Evolutionary conservation across 2,797 vertebrate genomes (phyloP).

Genomic region (Neomorphus geoffroyi): DNA sequence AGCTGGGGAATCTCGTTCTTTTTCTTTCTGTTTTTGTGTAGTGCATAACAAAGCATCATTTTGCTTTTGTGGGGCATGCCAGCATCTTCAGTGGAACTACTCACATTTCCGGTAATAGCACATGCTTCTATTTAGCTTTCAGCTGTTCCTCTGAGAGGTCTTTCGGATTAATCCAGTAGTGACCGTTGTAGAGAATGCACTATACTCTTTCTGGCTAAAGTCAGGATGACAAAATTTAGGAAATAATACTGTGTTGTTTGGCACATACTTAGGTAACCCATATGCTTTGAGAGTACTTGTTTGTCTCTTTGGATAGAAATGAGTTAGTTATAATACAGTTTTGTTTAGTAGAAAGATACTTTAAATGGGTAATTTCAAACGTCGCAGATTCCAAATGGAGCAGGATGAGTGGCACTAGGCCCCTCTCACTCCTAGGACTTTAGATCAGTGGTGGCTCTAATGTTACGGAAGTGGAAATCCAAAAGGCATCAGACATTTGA

Average conservation of each 20-base stretch:
- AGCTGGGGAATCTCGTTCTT: not conserved
- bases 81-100: not conserved
- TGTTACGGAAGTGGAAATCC: not conserved
- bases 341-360: not conserved
- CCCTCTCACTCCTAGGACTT: not conserved
- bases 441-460: not conserved
- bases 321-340: not conserved
- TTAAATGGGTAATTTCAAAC: not conserved
- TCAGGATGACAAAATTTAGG: not conserved
- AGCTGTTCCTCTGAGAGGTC: not conserved
- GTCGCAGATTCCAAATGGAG: not conserved
- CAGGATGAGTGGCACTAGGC: not conserved
- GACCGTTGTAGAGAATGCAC: not conserved
- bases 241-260: fast-evolving
- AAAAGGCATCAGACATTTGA: not conserved
- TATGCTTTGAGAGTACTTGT: not conserved
- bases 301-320: not conserved
- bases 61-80: not conserved
- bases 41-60: fast-evolving
- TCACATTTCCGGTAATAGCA: not conserved
- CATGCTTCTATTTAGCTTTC: not conserved
- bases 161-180: not conserved
- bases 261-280: fast-evolving
- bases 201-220: not conserved
- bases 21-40: not conserved